Percentiles rank a stretch among this genome's conserved stretches.
These are phyloP conservation scores for Eupithecia centaureata DNA, from an alignment of 2,888 invertebrate genomes.

Conservation along the genomic window DNA sequence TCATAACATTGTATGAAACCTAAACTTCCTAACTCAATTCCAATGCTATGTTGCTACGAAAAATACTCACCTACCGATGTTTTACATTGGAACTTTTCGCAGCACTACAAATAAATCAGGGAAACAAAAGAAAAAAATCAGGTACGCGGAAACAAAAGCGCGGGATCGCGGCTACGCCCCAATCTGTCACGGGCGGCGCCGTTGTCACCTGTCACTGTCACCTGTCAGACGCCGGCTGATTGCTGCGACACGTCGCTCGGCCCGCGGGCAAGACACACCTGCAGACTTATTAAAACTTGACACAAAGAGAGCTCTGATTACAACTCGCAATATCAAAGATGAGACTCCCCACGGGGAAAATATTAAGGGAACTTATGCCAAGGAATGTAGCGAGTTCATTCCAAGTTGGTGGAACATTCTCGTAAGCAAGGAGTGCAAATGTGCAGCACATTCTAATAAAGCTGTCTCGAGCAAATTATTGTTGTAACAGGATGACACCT, in stretches of 20 bases:
- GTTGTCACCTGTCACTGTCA: conserved; percentile 61
- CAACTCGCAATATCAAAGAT: background rate
- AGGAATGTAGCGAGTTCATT: background rate
- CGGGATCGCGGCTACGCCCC: conserved; percentile 60
- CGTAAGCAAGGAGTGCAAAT: background rate
- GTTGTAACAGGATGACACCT: conserved; percentile 11
- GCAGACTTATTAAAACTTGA: conserved; percentile 40
- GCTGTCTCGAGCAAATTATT: conserved; percentile 8
- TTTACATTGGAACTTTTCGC: conserved; percentile 17
- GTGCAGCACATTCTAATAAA: conserved; percentile 8
- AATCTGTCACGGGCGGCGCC: conserved; percentile 73
- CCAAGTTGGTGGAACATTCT: background rate
- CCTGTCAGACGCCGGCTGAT: conserved; percentile 63
- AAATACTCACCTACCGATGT: conserved; percentile 12
- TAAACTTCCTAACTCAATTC: conserved; percentile 4
- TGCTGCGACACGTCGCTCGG: conserved; percentile 56
- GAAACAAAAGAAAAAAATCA: conserved; percentile 54
- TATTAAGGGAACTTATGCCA: background rate
- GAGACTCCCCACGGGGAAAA: background rate
- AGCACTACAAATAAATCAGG: conserved; percentile 24
- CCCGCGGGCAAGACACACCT: conserved; percentile 50
- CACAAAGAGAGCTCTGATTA: conserved; percentile 16
- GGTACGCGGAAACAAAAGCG: conserved; percentile 58
- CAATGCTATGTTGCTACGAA: background rate
- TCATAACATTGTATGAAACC: conserved; percentile 3